Conservation (phyloP, 2,797 vertebrate species). For the Neostethus bicornis region DNA sequence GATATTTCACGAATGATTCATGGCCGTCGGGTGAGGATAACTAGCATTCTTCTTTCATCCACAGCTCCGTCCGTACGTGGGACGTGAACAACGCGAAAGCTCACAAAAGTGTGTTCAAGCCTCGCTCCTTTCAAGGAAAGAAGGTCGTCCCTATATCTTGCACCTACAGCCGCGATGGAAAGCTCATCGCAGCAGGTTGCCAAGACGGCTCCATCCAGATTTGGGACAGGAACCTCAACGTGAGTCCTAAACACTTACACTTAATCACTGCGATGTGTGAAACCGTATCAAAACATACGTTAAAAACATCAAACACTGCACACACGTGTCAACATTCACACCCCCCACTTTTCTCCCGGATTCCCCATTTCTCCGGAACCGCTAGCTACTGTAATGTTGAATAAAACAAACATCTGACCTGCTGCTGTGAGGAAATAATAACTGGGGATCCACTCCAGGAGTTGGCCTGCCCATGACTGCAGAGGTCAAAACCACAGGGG, state of each 20-base stretch:
- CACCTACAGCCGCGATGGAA: constrained; percentile 93
- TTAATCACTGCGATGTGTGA: constrained; percentile 10
- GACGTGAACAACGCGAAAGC: constrained; percentile 92
- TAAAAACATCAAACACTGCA: constrained; percentile 52
- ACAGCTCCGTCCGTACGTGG: constrained; percentile 94
- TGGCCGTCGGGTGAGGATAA: constrained; percentile 8
- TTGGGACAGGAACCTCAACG: constrained; percentile 95
- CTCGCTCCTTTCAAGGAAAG: constrained; percentile 91
- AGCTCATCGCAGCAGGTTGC: constrained; percentile 92
- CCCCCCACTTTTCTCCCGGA: no score
- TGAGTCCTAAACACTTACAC: constrained; percentile 78
- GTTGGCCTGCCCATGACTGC: no score
- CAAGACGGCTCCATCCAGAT: constrained; percentile 97
- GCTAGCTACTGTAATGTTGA: no score
- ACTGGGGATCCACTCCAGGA: no score
- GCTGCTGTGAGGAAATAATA: no score
- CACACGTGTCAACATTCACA: no score
- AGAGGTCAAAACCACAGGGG: no score
- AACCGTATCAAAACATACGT: constrained; percentile 54
- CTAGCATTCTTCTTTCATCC: constrained; percentile 23
- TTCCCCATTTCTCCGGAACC: no score
- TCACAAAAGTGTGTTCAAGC: constrained; percentile 94
- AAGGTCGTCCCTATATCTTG: constrained; percentile 92
- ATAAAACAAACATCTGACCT: no score
- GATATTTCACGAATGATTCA: constrained; percentile 29